phyloP scores from a whole-genome alignment of 1,140 invertebrate species.

The Nasonia giraulti region DNA sequence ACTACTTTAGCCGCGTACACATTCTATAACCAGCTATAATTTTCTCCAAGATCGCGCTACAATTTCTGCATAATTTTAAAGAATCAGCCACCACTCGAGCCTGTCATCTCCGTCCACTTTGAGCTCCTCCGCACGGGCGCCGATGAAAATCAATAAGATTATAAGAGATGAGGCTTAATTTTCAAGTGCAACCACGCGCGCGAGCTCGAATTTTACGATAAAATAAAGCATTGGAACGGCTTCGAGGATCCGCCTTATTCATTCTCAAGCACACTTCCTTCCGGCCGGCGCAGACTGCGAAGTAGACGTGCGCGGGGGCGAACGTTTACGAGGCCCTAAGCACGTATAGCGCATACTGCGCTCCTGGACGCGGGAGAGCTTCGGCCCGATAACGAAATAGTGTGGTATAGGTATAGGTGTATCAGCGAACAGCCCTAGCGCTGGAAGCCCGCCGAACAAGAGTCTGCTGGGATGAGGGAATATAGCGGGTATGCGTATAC shows the following conservation, averaged over 20 bases:
- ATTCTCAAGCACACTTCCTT: slow-evolving; percentile 2
- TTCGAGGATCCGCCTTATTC: slow-evolving; percentile 26
- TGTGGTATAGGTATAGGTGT: background rate
- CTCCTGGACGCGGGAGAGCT: slow-evolving; percentile 10
- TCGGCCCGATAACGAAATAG: slow-evolving; percentile 58
- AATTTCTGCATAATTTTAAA: no score
- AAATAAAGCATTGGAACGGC: background rate
- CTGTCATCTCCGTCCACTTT: background rate
- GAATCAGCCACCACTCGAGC: no score
- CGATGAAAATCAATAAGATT: background rate
- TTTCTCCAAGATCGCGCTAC: no score
- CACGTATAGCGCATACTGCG: slow-evolving; percentile 34
- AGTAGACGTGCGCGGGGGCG: background rate
- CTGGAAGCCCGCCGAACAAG: background rate
- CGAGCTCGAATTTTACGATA: background rate
- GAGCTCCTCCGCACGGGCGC: background rate
- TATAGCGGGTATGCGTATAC: background rate
- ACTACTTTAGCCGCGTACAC: no score
- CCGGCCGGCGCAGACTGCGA: background rate
- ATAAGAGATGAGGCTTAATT: background rate
- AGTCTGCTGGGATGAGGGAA: background rate
- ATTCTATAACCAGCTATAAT: no score
- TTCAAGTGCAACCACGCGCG: background rate
- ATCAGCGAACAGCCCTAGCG: background rate
- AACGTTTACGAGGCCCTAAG: slow-evolving; percentile 43